Evolutionary conservation across 92 coral and sea anemone genomes (phyloP), one percentile per base, ranked within the genome.

Genomic region (Parazoanthus atlanticus): DNA sequence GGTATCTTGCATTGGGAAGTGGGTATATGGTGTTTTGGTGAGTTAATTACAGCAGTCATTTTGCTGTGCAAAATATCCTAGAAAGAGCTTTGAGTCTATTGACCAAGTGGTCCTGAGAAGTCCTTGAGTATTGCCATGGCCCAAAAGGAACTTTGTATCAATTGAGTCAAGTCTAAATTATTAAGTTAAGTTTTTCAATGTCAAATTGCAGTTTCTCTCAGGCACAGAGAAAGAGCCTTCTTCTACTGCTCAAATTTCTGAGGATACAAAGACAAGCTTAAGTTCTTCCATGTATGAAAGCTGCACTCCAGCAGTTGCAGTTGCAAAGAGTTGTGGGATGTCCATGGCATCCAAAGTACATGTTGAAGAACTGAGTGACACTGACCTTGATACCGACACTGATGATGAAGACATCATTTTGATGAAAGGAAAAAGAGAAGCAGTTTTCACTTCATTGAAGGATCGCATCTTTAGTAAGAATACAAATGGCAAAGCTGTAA

Each of bases 381-480:
- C 86, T 28, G 86, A 82, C 52, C 76, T 65, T 36, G 86, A 81
- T 36, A 81, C 86, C 23, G 86, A 82, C 30, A 84, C 78, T 13
- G 87, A 84, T 84, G 78, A 84, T 70, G 87, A 84, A 67, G 87
- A 84, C n/a, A 84, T 84, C 40, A 43, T 84, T 71, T 34, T 84
- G 66, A 69, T 84, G 28, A 69, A 84, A 69, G 54, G 70, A 33
- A 52, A 84, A 72, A 71, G 79, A 84, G 78, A 70, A 26, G 54
- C 74, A 12, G 28, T 30, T 54, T 84, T 70, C 34, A 84, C 87
- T 9, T 84, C 87, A 29, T 84, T 84, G 67, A 84, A 84, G 77
- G 78, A 84, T 70, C 78, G 87, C 15, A 84, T 84, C 33, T 3
- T 40, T 21, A 30, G 61, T 26, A 84, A 23, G 29, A 84, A 69